phyloP scores from a whole-genome alignment of 2,888 invertebrate species.

The Odontomyia ornata region DNA sequence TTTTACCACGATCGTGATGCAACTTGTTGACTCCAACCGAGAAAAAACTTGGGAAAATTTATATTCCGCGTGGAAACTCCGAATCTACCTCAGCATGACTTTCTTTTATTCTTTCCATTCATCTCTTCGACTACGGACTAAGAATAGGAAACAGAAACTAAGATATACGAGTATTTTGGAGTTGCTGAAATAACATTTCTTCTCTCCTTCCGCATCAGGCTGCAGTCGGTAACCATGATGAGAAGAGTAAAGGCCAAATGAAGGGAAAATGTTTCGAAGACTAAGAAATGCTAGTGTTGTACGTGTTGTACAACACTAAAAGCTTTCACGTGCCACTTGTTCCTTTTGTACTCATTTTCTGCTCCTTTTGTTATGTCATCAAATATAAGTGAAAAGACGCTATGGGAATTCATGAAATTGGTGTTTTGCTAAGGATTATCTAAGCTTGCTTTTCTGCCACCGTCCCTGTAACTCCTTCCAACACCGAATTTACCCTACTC shows the following conservation, averaged over 20 bases:
- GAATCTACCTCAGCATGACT: neutral
- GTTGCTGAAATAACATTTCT: neutral
- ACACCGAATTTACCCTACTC: neutral
- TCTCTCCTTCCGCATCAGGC: neutral
- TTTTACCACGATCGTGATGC: conserved; percentile 1
- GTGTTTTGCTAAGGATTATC: conserved; percentile 27
- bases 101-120: neutral
- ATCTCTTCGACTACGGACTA: neutral
- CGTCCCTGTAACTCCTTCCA: neutral
- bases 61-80: conserved; percentile 2
- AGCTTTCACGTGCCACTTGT: conserved; percentile 44
- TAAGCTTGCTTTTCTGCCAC: conserved; percentile 2
- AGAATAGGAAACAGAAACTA: neutral
- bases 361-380: conserved; percentile 42
- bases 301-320: conserved; percentile 37
- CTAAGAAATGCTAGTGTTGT: neutral
- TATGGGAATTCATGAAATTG: conserved; percentile 26
- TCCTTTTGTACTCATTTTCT: conserved; percentile 20
- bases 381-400: conserved; percentile 31
- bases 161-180: neutral
- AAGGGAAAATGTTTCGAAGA: neutral
- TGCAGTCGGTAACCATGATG: too few relatives aligned
- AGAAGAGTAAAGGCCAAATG: neutral
- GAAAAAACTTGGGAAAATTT: conserved; percentile 12
- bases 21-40: conserved; percentile 25